Evolutionary conservation across 2,888 invertebrate genomes (phyloP), one percentile per base, ranked within the genome.

Genomic region (Noctua pronuba): DNA sequence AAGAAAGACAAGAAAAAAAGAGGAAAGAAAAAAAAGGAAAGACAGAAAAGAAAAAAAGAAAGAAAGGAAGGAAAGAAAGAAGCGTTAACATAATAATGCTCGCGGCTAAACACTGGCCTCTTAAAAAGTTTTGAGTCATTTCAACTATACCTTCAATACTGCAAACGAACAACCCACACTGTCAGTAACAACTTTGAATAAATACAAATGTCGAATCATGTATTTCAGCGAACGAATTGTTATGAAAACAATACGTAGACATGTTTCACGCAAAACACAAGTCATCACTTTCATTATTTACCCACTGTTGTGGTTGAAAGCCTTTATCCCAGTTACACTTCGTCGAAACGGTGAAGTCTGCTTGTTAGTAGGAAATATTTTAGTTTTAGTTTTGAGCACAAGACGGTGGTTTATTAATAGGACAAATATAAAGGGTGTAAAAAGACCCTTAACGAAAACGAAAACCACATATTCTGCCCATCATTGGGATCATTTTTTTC

Each of bases 291-390:
- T 82, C 64, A 73, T 81, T 85, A 72, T 74, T 79, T 73, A 41
- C 73, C 21, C 1, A 62, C 73, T 73, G 64, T 77, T 76, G 86
- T 62, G 77, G 68, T 74, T 77, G 60, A 58, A 77, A 75, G 49
- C 72, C 66, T 70, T 78, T 65, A 71, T 86, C 77, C 72, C 71
- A 44, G 68, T 49, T 74, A 75, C 65, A 73, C 58, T 77, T 77
- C 24, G 52, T 18, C 44, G 41, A 75, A 82, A 71, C 41, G 58
- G 24, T 35, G 52, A 87, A 88, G 71, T 86, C 88, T 76, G 83
- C 88, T 86, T 82, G 86, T 86, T 85, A 78, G 75, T 31, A 71
- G 73, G 60, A 72, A 69, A 74, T 64, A 65, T 78, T 69, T 52
- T 65, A 35, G 68, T 69, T 58, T 69, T 8, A 69, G 52, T 66